These are phyloP conservation scores for Oscheius sp. DNA, from an alignment of 2,888 invertebrate species.

Conservation along the genomic window DNA sequence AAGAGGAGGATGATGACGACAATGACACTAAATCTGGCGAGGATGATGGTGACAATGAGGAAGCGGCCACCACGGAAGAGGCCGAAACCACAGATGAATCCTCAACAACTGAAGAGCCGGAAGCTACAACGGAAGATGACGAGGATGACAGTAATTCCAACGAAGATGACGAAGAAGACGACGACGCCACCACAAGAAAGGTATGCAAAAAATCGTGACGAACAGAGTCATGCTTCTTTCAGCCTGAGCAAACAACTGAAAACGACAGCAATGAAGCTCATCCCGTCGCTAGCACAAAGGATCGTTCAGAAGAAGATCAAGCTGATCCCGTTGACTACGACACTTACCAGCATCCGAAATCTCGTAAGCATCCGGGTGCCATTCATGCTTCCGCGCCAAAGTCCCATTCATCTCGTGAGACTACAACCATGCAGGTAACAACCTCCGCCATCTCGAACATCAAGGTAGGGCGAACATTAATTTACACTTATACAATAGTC, in stretches of 20 bases:
- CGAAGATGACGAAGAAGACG: neutral
- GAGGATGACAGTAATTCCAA: slow-evolving; percentile 33
- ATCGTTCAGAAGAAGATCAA: slow-evolving; percentile 39
- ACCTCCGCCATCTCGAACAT: slow-evolving; percentile 24
- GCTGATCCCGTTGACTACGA: neutral
- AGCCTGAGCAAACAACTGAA: slow-evolving; percentile 9
- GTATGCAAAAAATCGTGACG: slow-evolving; percentile 1
- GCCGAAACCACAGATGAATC: neutral
- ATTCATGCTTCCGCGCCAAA: slow-evolving; percentile 32
- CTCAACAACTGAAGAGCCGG: slow-evolving; percentile 22
- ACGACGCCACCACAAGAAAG: slow-evolving; percentile 30
- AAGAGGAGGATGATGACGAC: no score
- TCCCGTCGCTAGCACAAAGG: slow-evolving; percentile 39
- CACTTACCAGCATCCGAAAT: slow-evolving; percentile 7
- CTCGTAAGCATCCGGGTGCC: slow-evolving; percentile 27
- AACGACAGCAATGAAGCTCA: slow-evolving; percentile 32
- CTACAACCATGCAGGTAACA: slow-evolving; percentile 16
- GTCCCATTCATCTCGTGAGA: slow-evolving; percentile 6
- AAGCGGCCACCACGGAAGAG: slow-evolving; percentile 15
- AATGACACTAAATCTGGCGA: neutral
- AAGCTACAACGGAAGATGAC: slow-evolving; percentile 35
- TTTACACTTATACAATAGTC: neutral
- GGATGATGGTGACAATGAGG: neutral
- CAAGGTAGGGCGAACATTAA: neutral
- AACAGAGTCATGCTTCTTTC: neutral